Evolutionary conservation across 2,888 invertebrate species (phyloP).

Genomic region (Resseliella maxima): DNA sequence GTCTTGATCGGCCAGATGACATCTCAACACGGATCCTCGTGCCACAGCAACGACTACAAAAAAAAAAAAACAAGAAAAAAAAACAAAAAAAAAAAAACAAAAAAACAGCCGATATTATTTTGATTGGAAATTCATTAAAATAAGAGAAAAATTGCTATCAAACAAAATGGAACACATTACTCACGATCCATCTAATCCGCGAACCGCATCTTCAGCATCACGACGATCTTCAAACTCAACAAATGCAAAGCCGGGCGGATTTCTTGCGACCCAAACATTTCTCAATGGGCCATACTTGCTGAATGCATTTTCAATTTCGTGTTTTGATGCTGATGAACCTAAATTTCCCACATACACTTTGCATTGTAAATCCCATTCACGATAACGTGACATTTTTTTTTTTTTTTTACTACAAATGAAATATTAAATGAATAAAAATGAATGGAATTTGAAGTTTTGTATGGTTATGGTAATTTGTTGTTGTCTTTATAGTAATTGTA

Average conservation of each 20-base stretch:
- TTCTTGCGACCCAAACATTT: constrained; percentile 92
- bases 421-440: background rate
- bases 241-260: constrained; percentile 90
- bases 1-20: constrained; percentile 87
- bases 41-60: constrained; percentile 83
- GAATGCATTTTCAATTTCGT: constrained; percentile 86
- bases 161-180: constrained; percentile 63
- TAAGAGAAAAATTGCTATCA: background rate
- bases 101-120: background rate
- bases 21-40: constrained; percentile 91
- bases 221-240: constrained; percentile 87
- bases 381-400: constrained; percentile 67
- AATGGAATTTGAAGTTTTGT: background rate
- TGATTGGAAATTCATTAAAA: background rate
- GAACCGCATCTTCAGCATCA: constrained; percentile 86
- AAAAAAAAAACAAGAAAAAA: background rate
- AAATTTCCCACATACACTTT: constrained; percentile 92
- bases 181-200: constrained; percentile 84
- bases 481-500: too few species aligned
- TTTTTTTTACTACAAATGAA: background rate
- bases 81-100: background rate
- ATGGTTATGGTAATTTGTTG: background rate
- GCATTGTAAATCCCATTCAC: constrained; percentile 85
- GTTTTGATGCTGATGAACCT: constrained; percentile 86
- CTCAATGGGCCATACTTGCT: constrained; percentile 85